Conservation (phyloP, 2,113 vertebrate species). For the Diadophis punctatus region DNA sequence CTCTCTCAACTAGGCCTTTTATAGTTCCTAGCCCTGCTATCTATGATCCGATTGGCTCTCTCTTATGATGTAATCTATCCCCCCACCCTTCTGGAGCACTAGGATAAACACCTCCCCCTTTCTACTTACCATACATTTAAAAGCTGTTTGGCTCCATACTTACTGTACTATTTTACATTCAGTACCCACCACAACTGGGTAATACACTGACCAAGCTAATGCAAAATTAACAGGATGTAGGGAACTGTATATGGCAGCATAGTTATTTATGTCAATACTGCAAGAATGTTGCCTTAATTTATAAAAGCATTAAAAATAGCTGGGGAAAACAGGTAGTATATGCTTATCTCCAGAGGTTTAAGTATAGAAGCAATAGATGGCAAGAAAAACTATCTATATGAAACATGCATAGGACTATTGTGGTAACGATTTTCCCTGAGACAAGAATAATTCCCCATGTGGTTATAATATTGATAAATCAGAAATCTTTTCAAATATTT, state of each 20-base stretch:
- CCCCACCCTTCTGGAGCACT: no score
- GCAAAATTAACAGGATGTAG: conserved; percentile 39
- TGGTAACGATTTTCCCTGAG: background rate
- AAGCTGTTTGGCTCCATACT: no score
- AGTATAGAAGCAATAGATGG: conserved; percentile 19
- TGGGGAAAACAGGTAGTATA: background rate
- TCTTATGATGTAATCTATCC: no score
- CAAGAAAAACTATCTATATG: conserved; percentile 1
- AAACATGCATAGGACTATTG: conserved; percentile 25
- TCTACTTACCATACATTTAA: no score
- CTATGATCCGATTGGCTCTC: no score
- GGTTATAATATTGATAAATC: background rate
- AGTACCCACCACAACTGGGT: no score
- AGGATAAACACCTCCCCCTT: no score
- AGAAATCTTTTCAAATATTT: background rate
- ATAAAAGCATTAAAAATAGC: background rate
- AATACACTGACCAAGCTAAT: conserved; percentile 29
- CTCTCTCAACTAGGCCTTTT: no score
- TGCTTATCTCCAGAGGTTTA: background rate
- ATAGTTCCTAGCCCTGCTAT: no score
- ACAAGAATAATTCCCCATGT: conserved; percentile 12
- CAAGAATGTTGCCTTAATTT: conserved; percentile 38
- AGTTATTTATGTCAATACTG: conserved; percentile 39
- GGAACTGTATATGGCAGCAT: conserved; percentile 29
- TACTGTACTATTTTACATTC: no score